Percentiles rank a stretch among this genome's conserved stretches.
Conservation (phyloP, 2,113 vertebrate genomes). For the Oostethus manadensis region DNA sequence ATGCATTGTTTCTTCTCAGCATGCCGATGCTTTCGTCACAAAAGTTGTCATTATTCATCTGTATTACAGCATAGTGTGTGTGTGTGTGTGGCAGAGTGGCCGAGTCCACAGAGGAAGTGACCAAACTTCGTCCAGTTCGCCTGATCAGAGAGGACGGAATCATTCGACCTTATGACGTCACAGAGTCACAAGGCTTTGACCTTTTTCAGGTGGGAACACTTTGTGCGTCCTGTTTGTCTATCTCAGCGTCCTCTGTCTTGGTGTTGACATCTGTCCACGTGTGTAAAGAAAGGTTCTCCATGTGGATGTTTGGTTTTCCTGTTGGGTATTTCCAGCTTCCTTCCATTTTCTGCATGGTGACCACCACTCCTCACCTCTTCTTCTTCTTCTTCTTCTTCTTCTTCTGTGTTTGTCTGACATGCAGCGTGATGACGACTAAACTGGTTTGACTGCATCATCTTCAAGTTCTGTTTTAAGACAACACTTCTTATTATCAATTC, state of each 20-base stretch:
- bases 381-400: slow-evolving; percentile 2
- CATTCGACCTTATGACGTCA: slow-evolving; percentile 83
- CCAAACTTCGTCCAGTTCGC: slow-evolving; percentile 82
- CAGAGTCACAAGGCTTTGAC: slow-evolving; percentile 83
- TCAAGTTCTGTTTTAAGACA: neutral
- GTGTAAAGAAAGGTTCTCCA: too few species aligned
- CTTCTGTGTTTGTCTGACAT: slow-evolving; percentile 62
- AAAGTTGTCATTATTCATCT: neutral
- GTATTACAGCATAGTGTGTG: neutral
- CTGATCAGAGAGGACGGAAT: slow-evolving; percentile 89
- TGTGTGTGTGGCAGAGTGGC: slow-evolving; percentile 73
- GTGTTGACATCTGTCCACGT: too few species aligned
- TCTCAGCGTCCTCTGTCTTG: too few species aligned
- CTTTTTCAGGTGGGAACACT: slow-evolving; percentile 83
- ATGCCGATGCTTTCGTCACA: neutral
- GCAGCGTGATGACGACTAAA: slow-evolving; percentile 84
- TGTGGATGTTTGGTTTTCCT: too few species aligned
- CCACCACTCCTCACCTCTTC: neutral
- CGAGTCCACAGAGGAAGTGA: slow-evolving; percentile 90
- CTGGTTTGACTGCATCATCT: neutral
- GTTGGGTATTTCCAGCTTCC: neutral
- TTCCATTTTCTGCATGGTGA: neutral
- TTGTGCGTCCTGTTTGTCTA: neutral
- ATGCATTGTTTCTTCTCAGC: neutral
- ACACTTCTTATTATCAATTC: too few species aligned